phyloP scores from a whole-genome alignment of 2,888 invertebrate genomes.

The Drosophila helvetica region DNA sequence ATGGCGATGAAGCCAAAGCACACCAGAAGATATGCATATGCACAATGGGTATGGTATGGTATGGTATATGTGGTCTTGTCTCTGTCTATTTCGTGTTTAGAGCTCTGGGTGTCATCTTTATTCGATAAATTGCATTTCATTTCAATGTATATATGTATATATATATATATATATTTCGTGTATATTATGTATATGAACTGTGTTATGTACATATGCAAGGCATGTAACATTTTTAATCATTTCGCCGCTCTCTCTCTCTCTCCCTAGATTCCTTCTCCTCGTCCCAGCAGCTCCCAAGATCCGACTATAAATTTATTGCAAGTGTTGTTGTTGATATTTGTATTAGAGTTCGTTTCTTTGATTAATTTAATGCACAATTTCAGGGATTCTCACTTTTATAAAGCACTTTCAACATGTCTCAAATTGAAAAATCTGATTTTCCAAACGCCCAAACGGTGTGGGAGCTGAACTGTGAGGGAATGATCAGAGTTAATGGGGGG shows the following conservation, averaged over 20 bases:
- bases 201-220: conserved; percentile 72
- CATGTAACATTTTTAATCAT: conserved; percentile 44
- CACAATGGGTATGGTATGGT: too few relatives aligned
- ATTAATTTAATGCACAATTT: conserved; percentile 46
- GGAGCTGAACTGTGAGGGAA: conserved; percentile 17
- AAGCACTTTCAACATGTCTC: conserved; percentile 57
- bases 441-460: conserved; percentile 43
- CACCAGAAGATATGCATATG: background rate
- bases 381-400: conserved; percentile 62
- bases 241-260: conserved; percentile 5
- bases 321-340: background rate
- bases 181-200: conserved; percentile 58
- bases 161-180: conserved; percentile 25
- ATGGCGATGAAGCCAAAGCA: too few relatives aligned
- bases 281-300: conserved; percentile 13
- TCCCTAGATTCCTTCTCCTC: background rate
- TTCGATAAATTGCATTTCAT: conserved; percentile 37
- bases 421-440: conserved; percentile 72
- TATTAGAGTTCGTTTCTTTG: conserved; percentile 17
- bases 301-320: conserved; percentile 1
- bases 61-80: conserved; percentile 11
- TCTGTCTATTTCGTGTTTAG: conserved; percentile 24
- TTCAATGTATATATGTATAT: conserved; percentile 41
- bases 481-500: conserved; percentile 16
- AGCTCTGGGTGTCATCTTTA: conserved; percentile 35